Conservation (phyloP, 1,140 invertebrate species). For the Pseudomyrmex concolor region DNA sequence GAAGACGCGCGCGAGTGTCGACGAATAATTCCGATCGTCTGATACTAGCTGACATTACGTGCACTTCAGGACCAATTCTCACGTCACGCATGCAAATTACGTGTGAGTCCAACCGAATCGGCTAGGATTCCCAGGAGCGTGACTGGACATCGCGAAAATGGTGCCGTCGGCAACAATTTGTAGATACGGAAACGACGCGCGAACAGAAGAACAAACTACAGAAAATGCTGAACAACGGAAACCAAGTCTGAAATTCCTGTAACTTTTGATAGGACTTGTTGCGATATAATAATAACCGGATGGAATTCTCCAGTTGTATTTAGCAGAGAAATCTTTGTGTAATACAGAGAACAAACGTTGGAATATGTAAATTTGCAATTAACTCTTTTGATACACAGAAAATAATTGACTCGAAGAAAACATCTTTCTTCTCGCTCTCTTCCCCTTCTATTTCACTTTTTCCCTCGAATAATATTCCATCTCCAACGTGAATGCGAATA, state of each 20-base stretch:
- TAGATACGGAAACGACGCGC: neutral
- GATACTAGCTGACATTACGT: conserved; percentile 36
- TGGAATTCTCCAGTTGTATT: neutral
- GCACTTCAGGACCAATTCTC: conserved; percentile 49
- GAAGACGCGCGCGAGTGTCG: conserved; percentile 11
- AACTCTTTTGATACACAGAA: neutral
- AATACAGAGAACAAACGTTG: neutral
- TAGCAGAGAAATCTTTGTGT: neutral
- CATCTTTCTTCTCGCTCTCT: neutral
- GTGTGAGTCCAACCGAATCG: conserved; percentile 16
- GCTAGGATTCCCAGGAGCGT: conserved; percentile 33
- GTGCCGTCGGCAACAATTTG: conserved; percentile 44
- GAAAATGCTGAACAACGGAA: conserved; percentile 5
- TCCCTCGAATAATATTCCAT: neutral
- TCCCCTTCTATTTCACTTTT: neutral
- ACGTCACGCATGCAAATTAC: conserved; percentile 46
- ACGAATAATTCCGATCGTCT: conserved; percentile 38
- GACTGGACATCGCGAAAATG: conserved; percentile 29
- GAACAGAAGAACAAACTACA: conserved; percentile 5
- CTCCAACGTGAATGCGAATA: neutral
- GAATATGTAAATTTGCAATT: neutral
- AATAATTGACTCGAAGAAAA: conserved; percentile 10
- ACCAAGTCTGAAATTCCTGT: neutral
- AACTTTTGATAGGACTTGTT: neutral
- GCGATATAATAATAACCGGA: neutral